Conservation (phyloP, 92 coral and sea anemone species). For the Parazoanthus swiftii region DNA sequence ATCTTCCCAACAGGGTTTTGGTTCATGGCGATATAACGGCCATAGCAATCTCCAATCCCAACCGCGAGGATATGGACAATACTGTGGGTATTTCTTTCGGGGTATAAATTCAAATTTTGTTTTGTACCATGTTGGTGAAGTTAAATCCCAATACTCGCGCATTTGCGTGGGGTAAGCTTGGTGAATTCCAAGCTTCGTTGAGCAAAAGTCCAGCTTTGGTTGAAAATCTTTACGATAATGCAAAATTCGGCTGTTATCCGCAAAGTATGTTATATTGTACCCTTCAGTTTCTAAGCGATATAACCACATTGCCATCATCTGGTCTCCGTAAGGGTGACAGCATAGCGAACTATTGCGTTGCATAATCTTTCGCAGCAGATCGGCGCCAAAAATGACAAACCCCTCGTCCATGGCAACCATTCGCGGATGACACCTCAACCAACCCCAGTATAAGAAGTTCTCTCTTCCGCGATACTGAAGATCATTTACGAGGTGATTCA, state of each 20-base stretch:
- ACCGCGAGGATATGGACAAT: slow-evolving; percentile 48
- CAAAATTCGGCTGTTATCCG: slow-evolving; percentile 54
- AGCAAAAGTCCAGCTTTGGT: slow-evolving; percentile 33
- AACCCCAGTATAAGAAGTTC: slow-evolving; percentile 60
- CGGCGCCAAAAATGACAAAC: slow-evolving; percentile 44
- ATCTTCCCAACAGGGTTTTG: slow-evolving; percentile 59
- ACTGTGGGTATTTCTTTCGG: slow-evolving; percentile 43
- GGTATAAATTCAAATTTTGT: slow-evolving; percentile 19
- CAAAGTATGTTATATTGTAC: slow-evolving; percentile 48
- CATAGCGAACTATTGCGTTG: slow-evolving; percentile 56
- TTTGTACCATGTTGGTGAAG: slow-evolving; percentile 50
- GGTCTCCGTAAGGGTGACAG: slow-evolving; percentile 61
- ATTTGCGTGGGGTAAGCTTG: slow-evolving; percentile 57
- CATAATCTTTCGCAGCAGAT: slow-evolving; percentile 51
- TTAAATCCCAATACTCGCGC: slow-evolving; percentile 52
- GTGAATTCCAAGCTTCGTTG: slow-evolving; percentile 53
- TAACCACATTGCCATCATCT: slow-evolving; percentile 66
- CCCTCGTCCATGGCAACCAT: slow-evolving; percentile 75
- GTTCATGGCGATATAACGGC: slow-evolving; percentile 44
- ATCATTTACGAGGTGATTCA: slow-evolving; percentile 56
- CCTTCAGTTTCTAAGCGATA: slow-evolving; percentile 55
- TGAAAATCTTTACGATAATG: slow-evolving; percentile 27
- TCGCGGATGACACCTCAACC: slow-evolving; percentile 49
- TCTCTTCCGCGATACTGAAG: slow-evolving; percentile 51
- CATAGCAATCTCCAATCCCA: slow-evolving; percentile 58